These are phyloP conservation scores for Centroberyx gerrardi DNA, from an alignment of 2,797 vertebrate species.

Conservation along the genomic window DNA sequence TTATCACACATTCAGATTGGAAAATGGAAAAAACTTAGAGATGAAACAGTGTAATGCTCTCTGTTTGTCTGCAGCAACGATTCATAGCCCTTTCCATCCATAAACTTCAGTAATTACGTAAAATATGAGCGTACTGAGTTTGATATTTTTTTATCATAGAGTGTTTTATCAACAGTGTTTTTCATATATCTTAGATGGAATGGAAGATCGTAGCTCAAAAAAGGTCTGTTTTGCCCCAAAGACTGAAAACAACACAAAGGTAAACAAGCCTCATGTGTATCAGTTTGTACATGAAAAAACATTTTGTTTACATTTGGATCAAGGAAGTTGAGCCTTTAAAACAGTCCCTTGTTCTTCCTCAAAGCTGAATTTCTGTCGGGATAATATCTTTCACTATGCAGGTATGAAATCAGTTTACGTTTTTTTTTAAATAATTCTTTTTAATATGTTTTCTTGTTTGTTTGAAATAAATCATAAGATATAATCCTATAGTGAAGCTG, in stretches of 20 bases:
- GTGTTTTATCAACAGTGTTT: background rate
- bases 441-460: background rate
- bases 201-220: background rate
- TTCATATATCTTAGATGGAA: background rate
- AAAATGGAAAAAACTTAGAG: too few relatives aligned
- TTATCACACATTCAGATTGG: background rate
- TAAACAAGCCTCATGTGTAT: slow-evolving; percentile 3
- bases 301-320: slow-evolving; percentile 3
- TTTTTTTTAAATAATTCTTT: background rate
- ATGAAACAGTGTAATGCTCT: background rate
- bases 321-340: background rate
- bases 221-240: background rate
- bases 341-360: background rate
- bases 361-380: slow-evolving; percentile 2
- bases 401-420: background rate
- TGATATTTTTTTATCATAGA: too few relatives aligned
- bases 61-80: background rate
- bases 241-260: slow-evolving; percentile 13
- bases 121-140: background rate
- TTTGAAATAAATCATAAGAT: background rate
- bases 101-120: background rate
- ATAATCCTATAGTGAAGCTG: background rate
- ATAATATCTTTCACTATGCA: background rate
- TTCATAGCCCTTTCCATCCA: background rate
- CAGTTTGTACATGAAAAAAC: too few relatives aligned